Evolutionary conservation across 2,113 vertebrate species (phyloP).

Genomic region (Suricata suricatta): DNA sequence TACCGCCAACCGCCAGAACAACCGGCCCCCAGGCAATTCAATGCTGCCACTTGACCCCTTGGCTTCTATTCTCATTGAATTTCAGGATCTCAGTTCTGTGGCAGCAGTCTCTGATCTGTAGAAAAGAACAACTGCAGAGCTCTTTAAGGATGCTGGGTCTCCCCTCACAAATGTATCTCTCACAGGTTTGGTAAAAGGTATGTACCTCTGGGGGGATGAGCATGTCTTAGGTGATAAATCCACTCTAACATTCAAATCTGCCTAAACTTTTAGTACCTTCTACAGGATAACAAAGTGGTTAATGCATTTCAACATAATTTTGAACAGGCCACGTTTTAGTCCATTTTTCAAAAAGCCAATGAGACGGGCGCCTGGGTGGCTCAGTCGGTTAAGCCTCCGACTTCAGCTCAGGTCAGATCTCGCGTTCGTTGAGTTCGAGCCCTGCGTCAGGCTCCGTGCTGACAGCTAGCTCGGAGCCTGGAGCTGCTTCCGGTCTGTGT

Average conservation of each 20-base stretch:
- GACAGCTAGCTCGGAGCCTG: too few relatives aligned
- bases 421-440: too few relatives aligned
- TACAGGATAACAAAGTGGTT: neutral
- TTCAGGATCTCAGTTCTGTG: neutral
- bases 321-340: rapidly evolving
- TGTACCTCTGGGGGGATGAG: neutral
- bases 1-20: too few relatives aligned
- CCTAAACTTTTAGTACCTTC: neutral
- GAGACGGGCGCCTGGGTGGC: too few relatives aligned
- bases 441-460: too few relatives aligned
- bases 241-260: neutral
- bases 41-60: neutral
- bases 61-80: neutral
- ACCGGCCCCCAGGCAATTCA: too few relatives aligned
- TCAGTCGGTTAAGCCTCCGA: too few relatives aligned
- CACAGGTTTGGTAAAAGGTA: neutral
- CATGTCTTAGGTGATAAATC: neutral
- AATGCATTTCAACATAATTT: neutral
- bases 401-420: too few relatives aligned
- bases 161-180: neutral
- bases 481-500: too few relatives aligned
- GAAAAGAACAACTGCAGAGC: neutral
- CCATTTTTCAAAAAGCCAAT: neutral
- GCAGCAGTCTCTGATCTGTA: neutral
- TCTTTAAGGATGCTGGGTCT: neutral